Evolutionary conservation across 2,888 invertebrate genomes (phyloP), one percentile per base, ranked within the genome.

Genomic region (Ligdia adustata): DNA sequence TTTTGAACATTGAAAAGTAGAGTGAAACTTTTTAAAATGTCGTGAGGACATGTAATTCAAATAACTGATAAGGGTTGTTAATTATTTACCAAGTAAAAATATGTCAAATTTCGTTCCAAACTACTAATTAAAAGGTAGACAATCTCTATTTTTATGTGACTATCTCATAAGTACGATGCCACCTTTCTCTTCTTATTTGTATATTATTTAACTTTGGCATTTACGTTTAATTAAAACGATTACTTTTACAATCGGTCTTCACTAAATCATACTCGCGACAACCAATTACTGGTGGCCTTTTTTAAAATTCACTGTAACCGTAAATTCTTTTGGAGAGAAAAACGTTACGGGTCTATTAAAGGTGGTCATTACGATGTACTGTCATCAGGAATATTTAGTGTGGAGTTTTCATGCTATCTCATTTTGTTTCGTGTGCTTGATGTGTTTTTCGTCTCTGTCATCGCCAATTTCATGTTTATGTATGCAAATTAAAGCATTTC

Each of bases 401-500:
- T 9, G 9, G 2, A 9, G 15, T 13, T 14, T 5, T 31, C n/a
- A 14, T 11, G 50, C 45, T 49, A 34, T 64, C 64, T 55, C 57
- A 57, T 62, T 67, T 62, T 57, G 39, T 58, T 55, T 46, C 39
- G 47, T 46, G 29, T 49, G 31, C 52, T 57, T 43, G 37, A 50
- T 48, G 6, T n/a, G 60, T 58, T 47, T 60, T 57, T 60, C 55
- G 34, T 75, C 72, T 62, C 63, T 63, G 52, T 73, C 69, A 31
- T 61, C 57, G 67, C 64, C 74, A 74, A 71, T 69, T 71, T 79
- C 79, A 75, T 81, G 74, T 79, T 77, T 78, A 80, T 82, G 80
- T 83, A 85, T 84, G 83, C 82, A 83, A 85, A 84, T 83, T 79
- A 72, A 72, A 74, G 72, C 72, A 78, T 81, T 84, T 78, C 76